These are phyloP conservation scores for Lithobius niger DNA, from an alignment of 1,140 invertebrate genomes.

Conservation along the genomic window DNA sequence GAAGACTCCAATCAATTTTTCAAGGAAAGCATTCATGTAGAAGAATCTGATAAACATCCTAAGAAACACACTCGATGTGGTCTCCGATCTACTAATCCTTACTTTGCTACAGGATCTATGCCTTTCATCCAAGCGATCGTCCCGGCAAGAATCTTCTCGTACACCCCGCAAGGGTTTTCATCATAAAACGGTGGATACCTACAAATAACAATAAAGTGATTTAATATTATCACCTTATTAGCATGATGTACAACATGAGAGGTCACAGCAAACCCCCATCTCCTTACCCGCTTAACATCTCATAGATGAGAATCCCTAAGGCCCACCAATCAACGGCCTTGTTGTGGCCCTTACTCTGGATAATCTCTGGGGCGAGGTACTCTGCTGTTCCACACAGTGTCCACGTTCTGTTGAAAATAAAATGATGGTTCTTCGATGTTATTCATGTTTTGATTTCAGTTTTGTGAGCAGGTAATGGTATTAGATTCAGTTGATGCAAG, in stretches of 20 bases:
- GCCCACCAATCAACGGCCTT: slow-evolving; percentile 98
- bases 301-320: slow-evolving; percentile 86
- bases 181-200: slow-evolving; percentile 88
- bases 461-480: too few species aligned
- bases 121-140: slow-evolving; percentile 86
- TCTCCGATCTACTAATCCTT: slow-evolving; percentile 18
- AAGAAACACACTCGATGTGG: too few species aligned
- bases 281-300: slow-evolving; percentile 75
- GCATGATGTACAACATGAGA: too few species aligned
- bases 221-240: too few species aligned
- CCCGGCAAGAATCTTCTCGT: slow-evolving; percentile 85
- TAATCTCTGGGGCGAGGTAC: slow-evolving; percentile 91
- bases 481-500: slow-evolving; percentile 20
- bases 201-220: slow-evolving; percentile 12
- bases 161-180: slow-evolving; percentile 88
- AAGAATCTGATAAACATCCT: too few species aligned
- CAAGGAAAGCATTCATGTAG: too few species aligned
- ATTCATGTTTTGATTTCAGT: too few species aligned
- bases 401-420: slow-evolving; percentile 56
- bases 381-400: slow-evolving; percentile 93
- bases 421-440: slow-evolving; percentile 9
- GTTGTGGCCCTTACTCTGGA: slow-evolving; percentile 92
- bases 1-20: too few species aligned
- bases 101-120: slow-evolving; percentile 79
- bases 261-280: too few species aligned